Evolutionary conservation across 92 coral and sea anemone species (phyloP), one percentile per base, ranked within the genome.

Genomic region (Nematostella vectensis): DNA sequence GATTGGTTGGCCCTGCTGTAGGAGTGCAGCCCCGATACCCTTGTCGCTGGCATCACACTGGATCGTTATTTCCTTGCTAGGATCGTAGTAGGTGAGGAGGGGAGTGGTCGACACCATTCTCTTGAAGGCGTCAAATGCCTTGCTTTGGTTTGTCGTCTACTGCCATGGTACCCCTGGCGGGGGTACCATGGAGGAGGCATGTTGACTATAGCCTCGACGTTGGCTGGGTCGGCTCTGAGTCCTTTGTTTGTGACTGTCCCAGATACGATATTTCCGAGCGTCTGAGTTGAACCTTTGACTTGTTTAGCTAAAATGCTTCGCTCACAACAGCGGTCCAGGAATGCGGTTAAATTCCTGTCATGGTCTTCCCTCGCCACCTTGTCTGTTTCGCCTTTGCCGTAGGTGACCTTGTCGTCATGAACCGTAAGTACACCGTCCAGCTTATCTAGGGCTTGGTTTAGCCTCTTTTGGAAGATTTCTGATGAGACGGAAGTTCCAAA

Each of bases 381-480:
- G 2, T 17, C 29, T 10, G 67, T 61, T 56, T 62, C 2, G 43
- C 69, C 62, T 8, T 8, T 15, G 15, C 42, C 42, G 42, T 36
- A 36, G 42, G 15, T 36, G 45, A 11, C 62, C 56, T 4, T 27
- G n/a, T n/a, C n/a, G n/a, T n/a, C n/a, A n/a, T n/a, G n/a, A n/a
- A n/a, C n/a, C n/a, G n/a, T n/a, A n/a, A n/a, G n/a, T n/a, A n/a
- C n/a, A n/a, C n/a, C n/a, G n/a, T n/a, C n/a, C n/a, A n/a, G n/a
- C n/a, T n/a, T n/a, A n/a, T n/a, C n/a, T n/a, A 61, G 8, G 33
- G 63, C 68, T 48, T 50, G 37, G 18, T 50, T 15, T 3, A 62
- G 3, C 27, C 68, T 25, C 17, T 62, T 62, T 23, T 62, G 61
- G 25, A 62, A 62, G 43, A 62, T 63, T 29, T 63, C 70, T 13